These are phyloP conservation scores for Cynodonichthys magdalenae DNA, from an alignment of 2,797 vertebrate genomes.

Conservation along the genomic window DNA sequence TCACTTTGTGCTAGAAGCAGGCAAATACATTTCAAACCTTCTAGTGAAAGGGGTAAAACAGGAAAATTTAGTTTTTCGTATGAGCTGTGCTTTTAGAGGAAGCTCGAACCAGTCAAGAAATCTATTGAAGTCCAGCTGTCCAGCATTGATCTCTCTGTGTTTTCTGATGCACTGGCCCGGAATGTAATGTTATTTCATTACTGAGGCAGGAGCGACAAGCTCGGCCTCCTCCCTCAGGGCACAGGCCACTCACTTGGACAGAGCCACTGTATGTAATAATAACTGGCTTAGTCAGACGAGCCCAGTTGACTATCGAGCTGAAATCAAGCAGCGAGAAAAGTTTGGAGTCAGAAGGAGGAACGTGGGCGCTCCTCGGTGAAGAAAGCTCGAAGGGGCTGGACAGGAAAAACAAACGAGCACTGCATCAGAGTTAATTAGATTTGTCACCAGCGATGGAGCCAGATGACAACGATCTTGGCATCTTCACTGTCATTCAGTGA, in stretches of 20 bases:
- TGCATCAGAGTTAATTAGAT: constrained; percentile 36
- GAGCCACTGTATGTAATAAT: constrained; percentile 65
- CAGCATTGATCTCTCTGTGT: constrained; percentile 86
- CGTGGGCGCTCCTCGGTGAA: constrained; percentile 38
- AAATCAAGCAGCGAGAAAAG: constrained; percentile 46
- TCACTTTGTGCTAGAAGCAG: not conserved
- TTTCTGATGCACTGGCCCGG: constrained; percentile 82
- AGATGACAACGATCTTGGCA: constrained; percentile 82
- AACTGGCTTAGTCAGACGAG: constrained; percentile 61
- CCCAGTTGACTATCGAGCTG: constrained; percentile 58
- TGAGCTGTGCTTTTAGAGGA: constrained; percentile 44
- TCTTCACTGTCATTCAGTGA: constrained; percentile 91
- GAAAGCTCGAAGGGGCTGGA: constrained; percentile 47
- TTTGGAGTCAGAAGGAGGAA: constrained; percentile 44
- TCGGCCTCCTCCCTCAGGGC: constrained; percentile 73
- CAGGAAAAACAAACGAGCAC: constrained; percentile 50
- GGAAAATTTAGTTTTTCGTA: constrained; percentile 46
- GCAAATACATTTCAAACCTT: constrained; percentile 8
- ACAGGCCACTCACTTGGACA: constrained; percentile 73
- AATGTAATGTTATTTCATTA: constrained; percentile 83
- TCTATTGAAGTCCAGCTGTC: constrained; percentile 79
- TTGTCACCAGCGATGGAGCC: constrained; percentile 78
- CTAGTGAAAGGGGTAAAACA: constrained; percentile 5
- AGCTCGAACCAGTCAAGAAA: constrained; percentile 48
- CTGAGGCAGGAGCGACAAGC: constrained; percentile 76